These are phyloP conservation scores for Okamejei kenojei DNA, from an alignment of 2,797 vertebrate genomes.

Conservation along the genomic window DNA sequence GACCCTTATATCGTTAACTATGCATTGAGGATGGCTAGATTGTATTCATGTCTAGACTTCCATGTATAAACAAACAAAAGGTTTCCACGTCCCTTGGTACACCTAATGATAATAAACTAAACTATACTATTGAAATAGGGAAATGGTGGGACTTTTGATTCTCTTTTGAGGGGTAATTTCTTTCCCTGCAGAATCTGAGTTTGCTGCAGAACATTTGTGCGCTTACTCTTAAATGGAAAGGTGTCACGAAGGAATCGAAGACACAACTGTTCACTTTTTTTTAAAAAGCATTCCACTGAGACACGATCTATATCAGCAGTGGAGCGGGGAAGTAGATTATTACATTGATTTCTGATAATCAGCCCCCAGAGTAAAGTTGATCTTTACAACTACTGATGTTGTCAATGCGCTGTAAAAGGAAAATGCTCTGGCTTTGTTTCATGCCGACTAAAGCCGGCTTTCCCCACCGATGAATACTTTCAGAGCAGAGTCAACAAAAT, in stretches of 20 bases:
- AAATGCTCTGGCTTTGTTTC: conserved; percentile 20
- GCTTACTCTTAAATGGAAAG: background rate
- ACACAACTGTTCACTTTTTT: background rate
- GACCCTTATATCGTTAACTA: too few species aligned
- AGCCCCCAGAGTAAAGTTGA: conserved; percentile 1
- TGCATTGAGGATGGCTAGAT: too few species aligned
- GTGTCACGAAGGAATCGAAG: background rate
- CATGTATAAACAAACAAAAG: too few species aligned
- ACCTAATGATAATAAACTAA: too few species aligned
- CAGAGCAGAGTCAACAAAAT: background rate
- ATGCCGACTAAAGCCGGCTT: background rate
- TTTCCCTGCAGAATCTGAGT: background rate
- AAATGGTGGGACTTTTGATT: background rate
- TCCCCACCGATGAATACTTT: background rate
- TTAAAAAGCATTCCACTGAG: conserved; percentile 18
- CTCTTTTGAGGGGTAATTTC: background rate
- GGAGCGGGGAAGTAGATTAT: conserved; percentile 15
- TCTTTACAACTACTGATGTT: conserved; percentile 17
- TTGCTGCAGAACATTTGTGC: background rate
- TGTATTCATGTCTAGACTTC: too few species aligned
- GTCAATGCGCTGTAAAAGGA: background rate
- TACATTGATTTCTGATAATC: conserved; percentile 27
- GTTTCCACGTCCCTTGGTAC: too few species aligned
- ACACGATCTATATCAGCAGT: background rate
- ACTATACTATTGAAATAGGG: too few species aligned